These are phyloP conservation scores for Ricordea florida DNA, from an alignment of 92 coral and sea anemone genomes.

Conservation along the genomic window DNA sequence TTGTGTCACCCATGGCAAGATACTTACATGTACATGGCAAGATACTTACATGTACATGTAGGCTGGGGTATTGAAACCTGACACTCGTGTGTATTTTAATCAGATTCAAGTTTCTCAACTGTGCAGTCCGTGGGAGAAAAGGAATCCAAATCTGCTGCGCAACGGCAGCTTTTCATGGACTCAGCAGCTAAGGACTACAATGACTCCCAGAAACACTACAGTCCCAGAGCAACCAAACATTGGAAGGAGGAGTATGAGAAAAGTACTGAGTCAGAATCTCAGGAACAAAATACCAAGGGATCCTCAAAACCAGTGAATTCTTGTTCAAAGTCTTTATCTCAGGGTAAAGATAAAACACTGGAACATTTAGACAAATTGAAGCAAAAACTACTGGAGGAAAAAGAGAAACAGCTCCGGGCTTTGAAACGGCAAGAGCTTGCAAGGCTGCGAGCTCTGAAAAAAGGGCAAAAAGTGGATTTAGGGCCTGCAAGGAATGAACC, in stretches of 20 bases:
- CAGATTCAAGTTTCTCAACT: conserved; percentile 50
- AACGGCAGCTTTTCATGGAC: conserved; percentile 36
- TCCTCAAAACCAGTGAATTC: no score
- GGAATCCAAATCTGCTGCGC: conserved; percentile 10
- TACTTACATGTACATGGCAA: no score
- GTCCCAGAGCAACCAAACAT: no score
- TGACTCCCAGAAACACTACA: neutral
- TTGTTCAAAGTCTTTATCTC: no score
- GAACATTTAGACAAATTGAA: conserved; percentile 65
- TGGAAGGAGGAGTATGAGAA: no score
- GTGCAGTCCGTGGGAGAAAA: conserved; percentile 22
- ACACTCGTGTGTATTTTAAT: neutral
- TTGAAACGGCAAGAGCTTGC: conserved; percentile 75
- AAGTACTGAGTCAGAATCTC: no score
- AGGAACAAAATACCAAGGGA: no score
- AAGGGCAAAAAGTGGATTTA: neutral
- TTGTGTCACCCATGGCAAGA: no score
- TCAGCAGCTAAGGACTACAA: neutral
- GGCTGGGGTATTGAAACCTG: no score
- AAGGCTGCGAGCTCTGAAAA: conserved; percentile 56
- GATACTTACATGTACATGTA: no score
- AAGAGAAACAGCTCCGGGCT: conserved; percentile 57
- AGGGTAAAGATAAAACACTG: conserved; percentile 53
- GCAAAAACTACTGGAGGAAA: conserved; percentile 67
- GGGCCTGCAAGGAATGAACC: neutral